Conservation (phyloP, 2,888 invertebrate species). For the Augochlorella aurata region DNA sequence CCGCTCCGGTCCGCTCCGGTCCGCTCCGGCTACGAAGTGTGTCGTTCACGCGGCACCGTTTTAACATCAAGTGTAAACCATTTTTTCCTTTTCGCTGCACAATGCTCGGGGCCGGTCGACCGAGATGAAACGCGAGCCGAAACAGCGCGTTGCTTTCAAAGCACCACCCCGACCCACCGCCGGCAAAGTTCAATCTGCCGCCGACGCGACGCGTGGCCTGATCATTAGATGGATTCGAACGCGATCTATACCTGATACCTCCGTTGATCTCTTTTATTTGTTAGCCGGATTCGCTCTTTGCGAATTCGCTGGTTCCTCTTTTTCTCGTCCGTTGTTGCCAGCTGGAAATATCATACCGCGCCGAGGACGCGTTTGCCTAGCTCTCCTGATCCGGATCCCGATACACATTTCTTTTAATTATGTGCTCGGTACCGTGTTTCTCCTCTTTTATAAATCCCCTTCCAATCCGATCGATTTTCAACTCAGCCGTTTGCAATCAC, state of each 20-base stretch:
- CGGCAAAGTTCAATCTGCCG: neutral
- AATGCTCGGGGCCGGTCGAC: constrained; percentile 9
- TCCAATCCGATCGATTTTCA: too few species aligned
- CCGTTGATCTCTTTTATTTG: constrained; percentile 1
- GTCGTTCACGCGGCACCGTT: constrained; percentile 32
- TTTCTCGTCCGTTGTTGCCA: neutral
- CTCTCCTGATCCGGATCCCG: neutral
- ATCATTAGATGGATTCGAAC: constrained; percentile 2
- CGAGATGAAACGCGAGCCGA: constrained; percentile 26
- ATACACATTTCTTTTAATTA: neutral
- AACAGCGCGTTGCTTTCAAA: constrained; percentile 4
- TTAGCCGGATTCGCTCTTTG: neutral
- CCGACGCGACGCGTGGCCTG: neutral
- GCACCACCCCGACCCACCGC: neutral
- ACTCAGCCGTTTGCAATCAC: too few species aligned
- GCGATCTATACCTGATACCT: neutral
- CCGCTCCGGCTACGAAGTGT: constrained; percentile 18
- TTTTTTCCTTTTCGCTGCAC: constrained; percentile 31
- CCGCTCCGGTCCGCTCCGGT: neutral
- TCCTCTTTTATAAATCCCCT: too few species aligned
- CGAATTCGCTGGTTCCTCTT: neutral
- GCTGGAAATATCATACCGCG: neutral
- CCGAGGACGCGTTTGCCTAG: neutral
- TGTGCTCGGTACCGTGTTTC: neutral
- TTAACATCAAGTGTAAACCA: constrained; percentile 35